These are phyloP conservation scores for Stegophylla sp. DNA, from an alignment of 2,888 invertebrate species.

Conservation along the genomic window DNA sequence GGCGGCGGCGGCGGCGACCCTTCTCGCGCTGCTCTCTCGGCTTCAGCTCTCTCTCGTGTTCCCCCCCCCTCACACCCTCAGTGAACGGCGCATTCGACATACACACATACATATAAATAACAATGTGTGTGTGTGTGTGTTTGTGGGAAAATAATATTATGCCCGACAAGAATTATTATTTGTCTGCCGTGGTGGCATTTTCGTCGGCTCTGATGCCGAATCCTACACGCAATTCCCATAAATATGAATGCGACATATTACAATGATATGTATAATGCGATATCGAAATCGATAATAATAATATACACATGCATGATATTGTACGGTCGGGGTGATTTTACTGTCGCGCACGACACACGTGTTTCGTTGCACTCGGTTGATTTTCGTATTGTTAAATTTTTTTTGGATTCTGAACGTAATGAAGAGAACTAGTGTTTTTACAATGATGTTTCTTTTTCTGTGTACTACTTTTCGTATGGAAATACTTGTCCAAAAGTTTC, in stretches of 20 bases:
- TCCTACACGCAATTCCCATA: background rate
- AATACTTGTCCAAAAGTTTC: too few species aligned
- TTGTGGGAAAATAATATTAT: constrained; percentile 19
- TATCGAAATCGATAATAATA: constrained; percentile 12
- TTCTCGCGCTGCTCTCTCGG: background rate
- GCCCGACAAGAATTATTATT: constrained; percentile 43
- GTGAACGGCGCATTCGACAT: background rate
- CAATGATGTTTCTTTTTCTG: too few species aligned
- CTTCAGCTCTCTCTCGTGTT: background rate
- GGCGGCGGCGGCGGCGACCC: background rate
- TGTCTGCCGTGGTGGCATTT: background rate
- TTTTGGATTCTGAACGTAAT: too few species aligned
- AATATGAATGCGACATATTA: background rate
- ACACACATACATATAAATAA: background rate
- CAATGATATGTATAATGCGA: background rate
- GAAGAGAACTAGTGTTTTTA: too few species aligned
- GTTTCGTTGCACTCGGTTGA: background rate
- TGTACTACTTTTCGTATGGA: too few species aligned
- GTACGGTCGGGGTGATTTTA: background rate
- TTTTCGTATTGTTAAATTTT: background rate
- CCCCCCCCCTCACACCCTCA: background rate
- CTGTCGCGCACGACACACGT: too few species aligned
- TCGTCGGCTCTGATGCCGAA: background rate
- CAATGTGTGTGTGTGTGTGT: background rate
- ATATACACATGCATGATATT: too few species aligned